Conservation (phyloP, 1,140 invertebrate species). For the Chrysopa pallens region DNA sequence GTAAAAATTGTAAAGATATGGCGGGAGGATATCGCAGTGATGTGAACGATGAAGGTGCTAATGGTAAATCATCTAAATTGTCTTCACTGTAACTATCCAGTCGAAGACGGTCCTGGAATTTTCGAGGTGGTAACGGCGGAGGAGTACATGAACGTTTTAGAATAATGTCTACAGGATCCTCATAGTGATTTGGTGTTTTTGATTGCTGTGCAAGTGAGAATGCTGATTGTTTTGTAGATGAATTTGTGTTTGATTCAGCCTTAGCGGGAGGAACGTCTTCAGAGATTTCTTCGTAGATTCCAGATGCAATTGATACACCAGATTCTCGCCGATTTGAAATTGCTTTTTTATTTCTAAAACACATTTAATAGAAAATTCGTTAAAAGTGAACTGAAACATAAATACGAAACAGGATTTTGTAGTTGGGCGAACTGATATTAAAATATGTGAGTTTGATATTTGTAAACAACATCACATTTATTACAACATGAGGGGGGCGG, state of each 20-base stretch:
- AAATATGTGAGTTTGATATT: too few relatives aligned
- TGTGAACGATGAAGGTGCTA: background rate
- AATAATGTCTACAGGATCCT: constrained; percentile 16
- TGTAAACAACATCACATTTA: too few relatives aligned
- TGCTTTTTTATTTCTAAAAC: background rate
- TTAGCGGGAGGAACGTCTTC: constrained; percentile 12
- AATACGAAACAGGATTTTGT: too few relatives aligned
- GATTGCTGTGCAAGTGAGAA: constrained; percentile 6
- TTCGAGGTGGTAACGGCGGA: constrained; percentile 15
- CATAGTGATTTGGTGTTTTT: constrained; percentile 7
- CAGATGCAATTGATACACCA: constrained; percentile 28
- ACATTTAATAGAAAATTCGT: background rate
- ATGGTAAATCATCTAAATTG: background rate
- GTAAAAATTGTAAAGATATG: constrained; percentile 7
- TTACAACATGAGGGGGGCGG: too few relatives aligned
- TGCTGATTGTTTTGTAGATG: background rate
- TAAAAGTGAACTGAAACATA: too few relatives aligned
- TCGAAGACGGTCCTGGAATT: constrained; percentile 1
- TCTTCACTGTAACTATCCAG: constrained; percentile 1
- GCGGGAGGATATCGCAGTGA: background rate
- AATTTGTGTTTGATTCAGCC: constrained; percentile 1
- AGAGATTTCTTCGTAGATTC: constrained; percentile 32
- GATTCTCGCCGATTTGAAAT: constrained; percentile 22
- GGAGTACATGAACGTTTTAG: constrained; percentile 8
- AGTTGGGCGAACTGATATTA: too few relatives aligned